Evolutionary conservation across 2,797 vertebrate genomes (phyloP).

Genomic region (Chelonia mydas): DNA sequence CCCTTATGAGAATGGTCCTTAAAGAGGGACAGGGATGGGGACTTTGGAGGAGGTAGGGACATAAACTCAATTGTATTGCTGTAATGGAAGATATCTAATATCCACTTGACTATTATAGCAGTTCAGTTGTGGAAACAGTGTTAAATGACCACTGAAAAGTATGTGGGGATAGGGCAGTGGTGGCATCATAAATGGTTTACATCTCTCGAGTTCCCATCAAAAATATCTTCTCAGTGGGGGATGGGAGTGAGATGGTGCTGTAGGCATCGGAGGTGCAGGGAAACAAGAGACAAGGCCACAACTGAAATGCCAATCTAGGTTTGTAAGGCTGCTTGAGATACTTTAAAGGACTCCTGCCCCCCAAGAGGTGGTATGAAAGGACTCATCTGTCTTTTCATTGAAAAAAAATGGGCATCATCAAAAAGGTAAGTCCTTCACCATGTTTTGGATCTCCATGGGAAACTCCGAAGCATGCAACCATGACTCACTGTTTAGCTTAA

Average conservation of each 20-base stretch:
- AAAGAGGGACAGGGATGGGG: background rate
- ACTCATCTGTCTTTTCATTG: no score
- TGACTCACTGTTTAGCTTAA: no score
- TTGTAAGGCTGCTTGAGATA: no score
- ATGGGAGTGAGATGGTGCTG: background rate
- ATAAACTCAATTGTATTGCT: background rate
- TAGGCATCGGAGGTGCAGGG: background rate
- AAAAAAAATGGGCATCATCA: no score
- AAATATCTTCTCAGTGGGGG: background rate
- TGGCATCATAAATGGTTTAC: background rate
- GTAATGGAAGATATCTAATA: background rate
- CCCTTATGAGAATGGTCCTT: background rate
- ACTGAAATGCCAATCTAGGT: no score
- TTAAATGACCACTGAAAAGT: background rate
- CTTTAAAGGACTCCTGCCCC: no score
- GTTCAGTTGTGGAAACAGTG: background rate
- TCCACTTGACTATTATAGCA: background rate
- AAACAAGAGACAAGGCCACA: background rate
- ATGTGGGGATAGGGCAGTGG: no score
- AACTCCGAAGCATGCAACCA: no score
- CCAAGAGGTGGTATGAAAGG: no score
- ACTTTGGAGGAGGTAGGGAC: background rate
- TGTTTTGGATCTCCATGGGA: no score
- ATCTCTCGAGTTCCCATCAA: background rate
- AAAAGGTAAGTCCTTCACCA: no score